phyloP scores from a whole-genome alignment of 2,797 vertebrate species.

The Phalanger gymnotis region DNA sequence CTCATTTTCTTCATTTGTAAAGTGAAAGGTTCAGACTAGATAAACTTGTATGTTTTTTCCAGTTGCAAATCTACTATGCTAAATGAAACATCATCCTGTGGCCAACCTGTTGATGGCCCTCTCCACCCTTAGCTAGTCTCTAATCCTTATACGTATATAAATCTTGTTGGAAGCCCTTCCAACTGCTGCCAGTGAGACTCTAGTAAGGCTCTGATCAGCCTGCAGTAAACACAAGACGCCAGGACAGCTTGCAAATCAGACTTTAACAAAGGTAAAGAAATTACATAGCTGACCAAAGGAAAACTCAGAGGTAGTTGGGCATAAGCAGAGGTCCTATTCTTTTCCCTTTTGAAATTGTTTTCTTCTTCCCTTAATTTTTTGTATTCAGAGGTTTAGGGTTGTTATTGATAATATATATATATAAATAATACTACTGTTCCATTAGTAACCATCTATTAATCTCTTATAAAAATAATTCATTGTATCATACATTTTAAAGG shows the following conservation, averaged over 20 bases:
- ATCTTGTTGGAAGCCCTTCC: background rate
- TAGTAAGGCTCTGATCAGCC: background rate
- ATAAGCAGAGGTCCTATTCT: background rate
- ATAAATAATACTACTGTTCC: background rate
- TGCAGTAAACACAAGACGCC: background rate
- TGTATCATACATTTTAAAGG: background rate
- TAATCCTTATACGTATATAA: background rate
- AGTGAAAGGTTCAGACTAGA: background rate
- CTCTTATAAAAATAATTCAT: background rate
- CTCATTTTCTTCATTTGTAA: background rate
- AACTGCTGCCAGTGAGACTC: background rate
- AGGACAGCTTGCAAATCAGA: background rate
- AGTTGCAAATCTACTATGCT: background rate
- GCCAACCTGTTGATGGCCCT: background rate
- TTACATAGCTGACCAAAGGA: background rate
- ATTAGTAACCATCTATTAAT: background rate
- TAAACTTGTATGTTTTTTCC: background rate
- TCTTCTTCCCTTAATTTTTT: background rate
- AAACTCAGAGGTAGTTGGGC: background rate
- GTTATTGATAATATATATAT: background rate
- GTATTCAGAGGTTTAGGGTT: background rate
- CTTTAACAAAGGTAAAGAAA: background rate
- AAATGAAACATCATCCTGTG: background rate
- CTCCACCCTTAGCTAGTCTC: background rate
- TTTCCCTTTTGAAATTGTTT: background rate